Evolutionary conservation across 2,888 invertebrate species (phyloP).

Genomic region (Dynastes maya): DNA sequence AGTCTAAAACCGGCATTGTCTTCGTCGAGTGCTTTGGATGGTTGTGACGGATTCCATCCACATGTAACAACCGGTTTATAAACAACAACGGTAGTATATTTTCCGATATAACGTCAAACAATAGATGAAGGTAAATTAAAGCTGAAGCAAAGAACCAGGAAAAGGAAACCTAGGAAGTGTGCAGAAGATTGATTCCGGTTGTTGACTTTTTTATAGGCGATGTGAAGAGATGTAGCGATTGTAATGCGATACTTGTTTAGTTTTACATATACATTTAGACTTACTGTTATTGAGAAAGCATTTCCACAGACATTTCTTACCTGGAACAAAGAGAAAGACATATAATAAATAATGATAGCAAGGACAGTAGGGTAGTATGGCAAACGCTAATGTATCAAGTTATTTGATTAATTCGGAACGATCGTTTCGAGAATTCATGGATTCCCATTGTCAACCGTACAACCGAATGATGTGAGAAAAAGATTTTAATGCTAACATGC

Average conservation of each 20-base stretch:
- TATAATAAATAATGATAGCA: not conserved
- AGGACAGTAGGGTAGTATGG: too few species aligned
- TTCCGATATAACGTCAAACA: slow-evolving; percentile 6
- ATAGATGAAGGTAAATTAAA: slow-evolving; percentile 16
- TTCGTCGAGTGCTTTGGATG: slow-evolving; percentile 33
- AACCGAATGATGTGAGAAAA: too few species aligned
- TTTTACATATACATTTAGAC: too few species aligned
- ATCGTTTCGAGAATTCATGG: too few species aligned
- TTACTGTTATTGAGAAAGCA: too few species aligned
- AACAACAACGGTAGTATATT: slow-evolving; percentile 12
- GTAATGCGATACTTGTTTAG: too few species aligned
- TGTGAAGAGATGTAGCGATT: not conserved
- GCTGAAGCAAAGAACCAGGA: not conserved
- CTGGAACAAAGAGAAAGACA: not conserved
- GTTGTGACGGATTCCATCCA: slow-evolving; percentile 31
- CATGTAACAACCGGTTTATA: slow-evolving; percentile 14
- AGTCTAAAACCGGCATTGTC: slow-evolving; percentile 27
- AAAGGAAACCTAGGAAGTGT: slow-evolving; percentile 28
- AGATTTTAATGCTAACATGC: too few species aligned
- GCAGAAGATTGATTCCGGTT: not conserved
- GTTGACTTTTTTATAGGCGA: not conserved
- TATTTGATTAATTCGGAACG: too few species aligned
- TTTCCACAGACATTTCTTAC: not conserved
- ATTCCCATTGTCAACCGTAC: too few species aligned
- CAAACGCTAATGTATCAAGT: too few species aligned